Percentiles rank a stretch among this genome's conserved stretches.
phyloP scores from a whole-genome alignment of 2,888 invertebrate species.

The Drosophila aldrichi region DNA sequence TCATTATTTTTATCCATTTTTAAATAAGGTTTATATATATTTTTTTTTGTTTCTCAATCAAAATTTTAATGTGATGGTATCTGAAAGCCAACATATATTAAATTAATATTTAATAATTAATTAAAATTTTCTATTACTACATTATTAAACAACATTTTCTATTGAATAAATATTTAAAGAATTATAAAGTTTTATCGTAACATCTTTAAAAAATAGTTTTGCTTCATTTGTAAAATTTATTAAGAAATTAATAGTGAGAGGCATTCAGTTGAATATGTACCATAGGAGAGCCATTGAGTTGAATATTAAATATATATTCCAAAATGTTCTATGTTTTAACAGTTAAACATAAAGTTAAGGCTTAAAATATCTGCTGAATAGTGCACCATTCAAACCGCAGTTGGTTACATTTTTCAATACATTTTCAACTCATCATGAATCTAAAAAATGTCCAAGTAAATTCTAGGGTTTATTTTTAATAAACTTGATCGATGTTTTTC shows the following conservation, averaged over 20 bases:
- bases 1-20: too few species aligned
- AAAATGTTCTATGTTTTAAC: constrained; percentile 7
- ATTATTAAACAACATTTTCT: too few species aligned
- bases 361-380: constrained; percentile 37
- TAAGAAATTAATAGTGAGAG: constrained; percentile 20
- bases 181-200: neutral
- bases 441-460: neutral
- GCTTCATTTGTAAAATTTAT: constrained; percentile 14
- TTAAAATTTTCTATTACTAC: too few species aligned
- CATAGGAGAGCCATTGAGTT: constrained; percentile 4
- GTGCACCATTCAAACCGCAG: constrained; percentile 48
- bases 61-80: neutral
- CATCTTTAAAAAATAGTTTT: neutral
- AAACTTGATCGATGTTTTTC: constrained; percentile 17
- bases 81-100: neutral
- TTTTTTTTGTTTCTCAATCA: too few species aligned
- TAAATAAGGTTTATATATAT: too few species aligned
- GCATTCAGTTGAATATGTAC: constrained; percentile 22
- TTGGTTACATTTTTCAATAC: constrained; percentile 25
- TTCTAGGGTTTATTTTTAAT: constrained; percentile 5
- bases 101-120: neutral
- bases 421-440: constrained; percentile 11
- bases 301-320: constrained; percentile 30
- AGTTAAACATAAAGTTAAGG: constrained; percentile 14
- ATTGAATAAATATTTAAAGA: neutral